Percentiles rank a stretch among this genome's conserved stretches.
phyloP scores from a whole-genome alignment of 2,113 vertebrate species.

The Cynopterus brachyotis region DNA sequence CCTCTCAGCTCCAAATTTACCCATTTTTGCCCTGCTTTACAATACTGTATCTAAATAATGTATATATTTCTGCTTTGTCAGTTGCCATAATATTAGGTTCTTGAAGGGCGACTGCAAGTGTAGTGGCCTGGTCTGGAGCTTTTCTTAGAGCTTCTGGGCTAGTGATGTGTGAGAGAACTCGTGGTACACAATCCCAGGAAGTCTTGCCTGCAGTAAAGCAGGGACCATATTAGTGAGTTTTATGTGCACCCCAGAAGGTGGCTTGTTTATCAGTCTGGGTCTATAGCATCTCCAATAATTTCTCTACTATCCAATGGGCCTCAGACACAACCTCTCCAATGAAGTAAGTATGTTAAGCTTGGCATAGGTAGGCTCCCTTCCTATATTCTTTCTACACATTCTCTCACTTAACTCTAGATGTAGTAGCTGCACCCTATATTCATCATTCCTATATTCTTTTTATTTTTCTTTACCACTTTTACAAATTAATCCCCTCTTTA shows the following conservation, averaged over 20 bases:
- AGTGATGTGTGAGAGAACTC: too few species aligned
- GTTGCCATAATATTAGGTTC: not conserved
- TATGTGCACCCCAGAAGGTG: too few species aligned
- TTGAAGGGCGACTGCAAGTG: not conserved
- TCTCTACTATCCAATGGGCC: not conserved
- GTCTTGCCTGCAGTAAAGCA: not conserved
- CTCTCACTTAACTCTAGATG: not conserved
- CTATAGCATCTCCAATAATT: not conserved
- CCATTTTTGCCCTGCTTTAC: not conserved
- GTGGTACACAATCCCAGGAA: accelerated
- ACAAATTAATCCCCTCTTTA: not conserved
- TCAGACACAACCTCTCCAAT: not conserved
- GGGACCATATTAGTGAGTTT: not conserved
- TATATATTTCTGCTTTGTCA: not conserved
- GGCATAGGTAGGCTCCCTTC: accelerated
- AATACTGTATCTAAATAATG: not conserved
- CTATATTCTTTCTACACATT: not conserved
- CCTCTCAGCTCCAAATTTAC: not conserved
- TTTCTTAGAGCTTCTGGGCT: not conserved
- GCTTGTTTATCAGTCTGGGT: not conserved
- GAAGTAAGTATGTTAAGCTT: not conserved
- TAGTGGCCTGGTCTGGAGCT: not conserved
- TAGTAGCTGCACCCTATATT: not conserved
- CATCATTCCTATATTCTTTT: not conserved
- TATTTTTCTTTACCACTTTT: not conserved